Evolutionary conservation across 2,797 vertebrate genomes (phyloP).

Genomic region (Melanotaenia nigrans): DNA sequence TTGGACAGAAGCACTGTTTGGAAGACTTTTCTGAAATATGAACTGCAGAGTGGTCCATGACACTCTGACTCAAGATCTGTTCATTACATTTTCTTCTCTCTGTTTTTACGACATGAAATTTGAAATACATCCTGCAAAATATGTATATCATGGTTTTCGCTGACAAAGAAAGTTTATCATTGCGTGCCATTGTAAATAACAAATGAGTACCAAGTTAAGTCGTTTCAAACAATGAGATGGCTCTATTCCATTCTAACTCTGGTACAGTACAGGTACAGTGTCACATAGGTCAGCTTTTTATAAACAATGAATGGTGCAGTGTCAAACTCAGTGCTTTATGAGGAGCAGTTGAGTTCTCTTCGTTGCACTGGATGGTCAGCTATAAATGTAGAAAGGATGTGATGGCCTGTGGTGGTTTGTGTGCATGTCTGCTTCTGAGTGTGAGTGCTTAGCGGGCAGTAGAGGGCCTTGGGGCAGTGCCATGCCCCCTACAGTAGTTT

Average conservation of each 20-base stretch:
- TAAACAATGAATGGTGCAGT: conserved; percentile 68
- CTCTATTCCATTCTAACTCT: conserved; percentile 17
- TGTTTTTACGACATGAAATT: conserved; percentile 6
- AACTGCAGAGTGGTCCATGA: conserved; percentile 50
- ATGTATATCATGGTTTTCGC: not conserved
- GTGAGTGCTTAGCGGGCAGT: conserved; percentile 78
- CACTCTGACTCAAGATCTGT: conserved; percentile 43
- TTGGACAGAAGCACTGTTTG: conserved; percentile 46
- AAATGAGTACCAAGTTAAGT: conserved; percentile 12
- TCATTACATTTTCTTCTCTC: conserved; percentile 59
- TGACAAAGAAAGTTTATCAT: not conserved
- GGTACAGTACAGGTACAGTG: conserved; percentile 43
- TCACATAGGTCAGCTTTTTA: conserved; percentile 69
- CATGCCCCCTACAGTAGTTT: conserved; percentile 89
- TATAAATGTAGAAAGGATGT: conserved; percentile 71
- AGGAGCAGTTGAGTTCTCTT: conserved; percentile 57
- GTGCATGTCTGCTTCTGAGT: conserved; percentile 37
- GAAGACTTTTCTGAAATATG: conserved; percentile 7
- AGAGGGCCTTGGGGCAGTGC: conserved; percentile 82
- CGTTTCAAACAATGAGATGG: conserved; percentile 19
- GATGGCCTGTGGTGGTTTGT: conserved; percentile 44
- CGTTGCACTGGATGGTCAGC: conserved; percentile 76
- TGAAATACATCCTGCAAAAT: not conserved
- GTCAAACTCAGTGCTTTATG: conserved; percentile 67
- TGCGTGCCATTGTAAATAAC: conserved; percentile 26